Conservation (phyloP, 2,797 vertebrate species). For the Gallirallus australis region DNA sequence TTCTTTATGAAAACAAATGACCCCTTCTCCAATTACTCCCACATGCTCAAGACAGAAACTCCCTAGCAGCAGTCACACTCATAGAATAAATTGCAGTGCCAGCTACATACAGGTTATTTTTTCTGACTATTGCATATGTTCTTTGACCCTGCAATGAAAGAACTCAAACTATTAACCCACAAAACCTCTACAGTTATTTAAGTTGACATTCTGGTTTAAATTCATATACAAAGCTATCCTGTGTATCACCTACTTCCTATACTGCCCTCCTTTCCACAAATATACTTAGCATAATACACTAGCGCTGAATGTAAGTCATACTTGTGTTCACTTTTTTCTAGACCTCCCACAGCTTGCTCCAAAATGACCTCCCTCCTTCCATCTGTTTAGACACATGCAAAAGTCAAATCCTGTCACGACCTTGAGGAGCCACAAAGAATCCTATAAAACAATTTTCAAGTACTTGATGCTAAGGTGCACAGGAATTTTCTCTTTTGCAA, state of each 20-base stretch:
- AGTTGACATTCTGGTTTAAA: not conserved
- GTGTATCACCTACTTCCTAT: not conserved
- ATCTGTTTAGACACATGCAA: slow-evolving; percentile 11
- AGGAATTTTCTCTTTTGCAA: not conserved
- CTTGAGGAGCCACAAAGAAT: not conserved
- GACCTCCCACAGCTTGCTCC: slow-evolving; percentile 26
- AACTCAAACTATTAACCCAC: not conserved
- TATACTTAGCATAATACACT: not conserved
- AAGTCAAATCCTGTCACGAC: slow-evolving; percentile 35
- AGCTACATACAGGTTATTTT: not conserved
- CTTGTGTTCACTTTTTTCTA: not conserved
- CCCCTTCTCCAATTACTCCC: not conserved
- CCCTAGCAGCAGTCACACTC: not conserved
- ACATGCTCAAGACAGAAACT: not conserved
- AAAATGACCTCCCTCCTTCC: slow-evolving; percentile 34
- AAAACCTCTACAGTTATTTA: not conserved
- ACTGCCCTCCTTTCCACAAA: not conserved
- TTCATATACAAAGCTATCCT: not conserved
- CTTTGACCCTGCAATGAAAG: not conserved
- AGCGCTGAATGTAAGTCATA: not conserved
- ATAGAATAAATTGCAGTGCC: not conserved
- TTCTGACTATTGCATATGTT: not conserved
- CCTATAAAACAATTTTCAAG: not conserved
- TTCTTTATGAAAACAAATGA: slow-evolving; percentile 1
- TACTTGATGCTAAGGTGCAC: not conserved